Percentiles rank a stretch among this genome's conserved stretches.
Evolutionary conservation across 2,888 invertebrate species (phyloP).

Genomic region (Microdon myrmicae): DNA sequence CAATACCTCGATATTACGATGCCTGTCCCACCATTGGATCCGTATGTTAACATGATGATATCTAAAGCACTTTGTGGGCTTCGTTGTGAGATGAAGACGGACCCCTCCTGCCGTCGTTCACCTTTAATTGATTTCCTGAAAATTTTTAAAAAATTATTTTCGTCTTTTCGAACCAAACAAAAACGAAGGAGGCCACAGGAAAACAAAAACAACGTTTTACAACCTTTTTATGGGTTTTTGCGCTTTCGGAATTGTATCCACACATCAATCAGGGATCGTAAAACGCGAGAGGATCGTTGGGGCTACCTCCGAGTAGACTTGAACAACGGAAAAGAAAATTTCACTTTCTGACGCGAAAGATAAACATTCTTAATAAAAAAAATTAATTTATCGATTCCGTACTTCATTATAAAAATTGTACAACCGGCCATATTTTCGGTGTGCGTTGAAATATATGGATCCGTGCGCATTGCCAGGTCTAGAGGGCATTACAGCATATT

Average conservation of each 20-base stretch:
- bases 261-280: slow-evolving; percentile 37
- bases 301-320: too few relatives aligned
- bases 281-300: slow-evolving; percentile 43
- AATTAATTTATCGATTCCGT: slow-evolving; percentile 46
- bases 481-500: too few relatives aligned
- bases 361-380: slow-evolving; percentile 34
- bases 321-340: too few relatives aligned
- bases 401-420: slow-evolving; percentile 42
- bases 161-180: slow-evolving; percentile 1
- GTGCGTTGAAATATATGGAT: too few relatives aligned
- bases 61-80: too few relatives aligned
- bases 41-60: background rate
- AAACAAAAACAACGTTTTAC: slow-evolving; percentile 26
- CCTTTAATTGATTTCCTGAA: slow-evolving; percentile 48
- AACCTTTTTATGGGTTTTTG: slow-evolving; percentile 44
- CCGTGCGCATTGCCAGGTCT: too few relatives aligned
- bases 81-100: too few relatives aligned
- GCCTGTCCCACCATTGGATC: slow-evolving; percentile 20
- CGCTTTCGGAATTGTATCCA: slow-evolving; percentile 36
- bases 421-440: slow-evolving; percentile 26
- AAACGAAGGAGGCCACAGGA: background rate
- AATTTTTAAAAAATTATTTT: slow-evolving; percentile 25
- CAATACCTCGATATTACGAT: slow-evolving; percentile 10
- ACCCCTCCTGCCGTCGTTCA: slow-evolving; percentile 24
- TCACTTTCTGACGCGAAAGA: slow-evolving; percentile 30